A percentile compares a stretch with the other conserved stretches of the same genome.
These are phyloP conservation scores for Prostheceraeus crozeri DNA, from an alignment of 2,888 invertebrate species.

Conservation along the genomic window DNA sequence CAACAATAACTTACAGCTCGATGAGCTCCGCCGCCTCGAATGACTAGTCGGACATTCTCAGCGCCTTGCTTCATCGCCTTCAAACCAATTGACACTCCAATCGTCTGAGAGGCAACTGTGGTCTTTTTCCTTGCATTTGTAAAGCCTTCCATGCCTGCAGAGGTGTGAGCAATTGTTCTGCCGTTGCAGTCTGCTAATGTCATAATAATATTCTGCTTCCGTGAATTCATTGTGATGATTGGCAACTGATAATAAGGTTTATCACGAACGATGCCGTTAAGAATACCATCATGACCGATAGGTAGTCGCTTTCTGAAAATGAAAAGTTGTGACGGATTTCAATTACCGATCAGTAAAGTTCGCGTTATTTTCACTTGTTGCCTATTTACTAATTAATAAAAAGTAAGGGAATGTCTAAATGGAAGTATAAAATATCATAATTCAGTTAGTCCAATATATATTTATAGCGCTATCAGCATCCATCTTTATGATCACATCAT, in stretches of 20 bases:
- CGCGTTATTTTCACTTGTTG: no score
- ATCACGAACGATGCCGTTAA: background rate
- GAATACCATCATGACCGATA: no score
- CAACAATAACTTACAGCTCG: constrained; percentile 13
- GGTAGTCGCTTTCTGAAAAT: no score
- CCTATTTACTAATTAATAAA: no score
- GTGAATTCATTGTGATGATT: background rate
- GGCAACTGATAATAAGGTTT: constrained; percentile 17
- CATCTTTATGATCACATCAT: no score
- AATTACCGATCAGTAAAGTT: no score
- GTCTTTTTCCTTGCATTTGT: constrained; percentile 29
- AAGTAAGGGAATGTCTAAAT: no score
- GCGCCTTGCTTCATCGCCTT: constrained; percentile 26
- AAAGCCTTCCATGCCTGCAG: constrained; percentile 27
- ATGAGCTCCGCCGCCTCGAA: constrained; percentile 38
- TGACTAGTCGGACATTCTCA: constrained; percentile 51
- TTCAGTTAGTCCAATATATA: no score
- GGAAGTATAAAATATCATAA: no score
- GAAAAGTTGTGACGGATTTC: no score
- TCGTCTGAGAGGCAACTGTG: constrained; percentile 29
- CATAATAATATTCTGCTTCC: constrained; percentile 15
- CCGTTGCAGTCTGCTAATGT: constrained; percentile 27
- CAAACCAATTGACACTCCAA: constrained; percentile 22
- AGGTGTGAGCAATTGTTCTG: background rate
- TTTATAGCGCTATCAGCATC: no score